Evolutionary conservation across 2,888 invertebrate genomes (phyloP).

Genomic region (Synanthedon andrenaeformis): DNA sequence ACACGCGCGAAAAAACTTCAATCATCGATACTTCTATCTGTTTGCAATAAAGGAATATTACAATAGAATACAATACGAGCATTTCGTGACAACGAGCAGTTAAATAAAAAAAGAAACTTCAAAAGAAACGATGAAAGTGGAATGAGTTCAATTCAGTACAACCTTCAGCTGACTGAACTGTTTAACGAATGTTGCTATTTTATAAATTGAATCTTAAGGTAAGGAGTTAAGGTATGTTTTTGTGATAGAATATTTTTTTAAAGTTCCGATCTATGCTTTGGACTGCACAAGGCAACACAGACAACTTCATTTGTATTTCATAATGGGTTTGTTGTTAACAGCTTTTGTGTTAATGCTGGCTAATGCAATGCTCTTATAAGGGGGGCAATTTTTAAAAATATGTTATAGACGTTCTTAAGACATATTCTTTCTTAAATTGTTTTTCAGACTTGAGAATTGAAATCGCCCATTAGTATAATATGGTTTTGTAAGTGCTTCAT

Average conservation of each 20-base stretch:
- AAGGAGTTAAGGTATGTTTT: too few species aligned
- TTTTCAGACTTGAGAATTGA: too few species aligned
- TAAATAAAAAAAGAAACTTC: slow-evolving; percentile 7
- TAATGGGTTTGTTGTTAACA: not conserved
- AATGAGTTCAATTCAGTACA: not conserved
- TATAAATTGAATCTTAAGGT: too few species aligned
- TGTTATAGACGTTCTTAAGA: too few species aligned
- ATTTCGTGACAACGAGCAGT: slow-evolving; percentile 23
- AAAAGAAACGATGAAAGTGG: not conserved
- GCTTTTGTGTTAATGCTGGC: not conserved
- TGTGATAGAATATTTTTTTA: too few species aligned
- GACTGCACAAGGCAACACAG: not conserved
- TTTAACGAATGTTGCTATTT: too few species aligned
- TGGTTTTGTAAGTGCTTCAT: too few species aligned
- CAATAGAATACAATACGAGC: slow-evolving; percentile 19
- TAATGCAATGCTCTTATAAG: too few species aligned
- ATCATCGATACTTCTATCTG: slow-evolving; percentile 4
- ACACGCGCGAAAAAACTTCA: not conserved
- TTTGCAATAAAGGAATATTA: slow-evolving; percentile 26
- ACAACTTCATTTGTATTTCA: not conserved
- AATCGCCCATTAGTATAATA: too few species aligned
- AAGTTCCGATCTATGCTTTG: not conserved
- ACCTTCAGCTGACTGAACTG: not conserved
- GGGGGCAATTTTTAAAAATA: too few species aligned
- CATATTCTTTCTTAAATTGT: too few species aligned